These are phyloP conservation scores for Eueides isabella DNA, from an alignment of 1,140 invertebrate genomes.

Conservation along the genomic window DNA sequence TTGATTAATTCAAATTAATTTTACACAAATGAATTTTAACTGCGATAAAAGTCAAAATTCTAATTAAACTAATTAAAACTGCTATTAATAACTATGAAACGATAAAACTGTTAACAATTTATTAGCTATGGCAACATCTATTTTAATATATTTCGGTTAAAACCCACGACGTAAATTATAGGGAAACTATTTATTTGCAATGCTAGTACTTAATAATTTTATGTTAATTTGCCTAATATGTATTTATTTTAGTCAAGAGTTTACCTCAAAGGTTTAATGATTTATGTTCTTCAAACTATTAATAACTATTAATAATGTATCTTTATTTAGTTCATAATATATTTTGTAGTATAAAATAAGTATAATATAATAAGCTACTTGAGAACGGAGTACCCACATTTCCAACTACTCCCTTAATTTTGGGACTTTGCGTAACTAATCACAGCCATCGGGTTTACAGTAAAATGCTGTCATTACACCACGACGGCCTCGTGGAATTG, in stretches of 20 bases:
- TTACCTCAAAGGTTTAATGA: background rate
- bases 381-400: no score
- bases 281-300: no score
- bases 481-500: no score
- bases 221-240: background rate
- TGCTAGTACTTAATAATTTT: background rate
- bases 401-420: no score
- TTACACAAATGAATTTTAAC: background rate
- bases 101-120: background rate
- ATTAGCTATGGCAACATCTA: background rate
- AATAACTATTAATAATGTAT: background rate
- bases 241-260: background rate
- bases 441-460: no score
- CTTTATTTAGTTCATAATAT: background rate
- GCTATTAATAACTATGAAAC: background rate
- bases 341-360: no score
- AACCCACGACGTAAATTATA: conserved; percentile 5
- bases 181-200: background rate
- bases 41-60: background rate
- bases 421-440: no score
- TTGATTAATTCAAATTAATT: no score
- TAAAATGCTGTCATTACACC: no score
- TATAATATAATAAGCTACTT: no score
- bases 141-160: conserved; percentile 2
- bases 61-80: conserved; percentile 3